phyloP scores from a whole-genome alignment of 2,888 invertebrate genomes.

The Euproctis similis region DNA sequence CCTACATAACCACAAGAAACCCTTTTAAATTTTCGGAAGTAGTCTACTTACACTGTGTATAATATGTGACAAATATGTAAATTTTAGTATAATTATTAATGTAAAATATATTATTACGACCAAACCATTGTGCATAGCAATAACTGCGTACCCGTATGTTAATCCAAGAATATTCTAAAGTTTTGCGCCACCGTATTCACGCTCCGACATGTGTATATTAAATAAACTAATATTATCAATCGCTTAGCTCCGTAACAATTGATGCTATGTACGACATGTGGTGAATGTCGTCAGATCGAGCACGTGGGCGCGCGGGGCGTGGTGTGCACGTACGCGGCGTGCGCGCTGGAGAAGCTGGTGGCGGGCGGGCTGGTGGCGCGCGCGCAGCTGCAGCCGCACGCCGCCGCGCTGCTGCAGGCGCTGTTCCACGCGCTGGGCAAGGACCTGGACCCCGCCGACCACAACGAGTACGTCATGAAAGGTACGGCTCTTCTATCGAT shows the following conservation, averaged over 20 bases:
- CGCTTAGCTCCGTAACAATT: not conserved
- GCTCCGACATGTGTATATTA: no score
- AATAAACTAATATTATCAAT: no score
- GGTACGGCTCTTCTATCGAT: slow-evolving; percentile 74
- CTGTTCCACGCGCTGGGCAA: slow-evolving; percentile 85
- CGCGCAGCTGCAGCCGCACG: slow-evolving; percentile 80
- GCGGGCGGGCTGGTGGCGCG: slow-evolving; percentile 80
- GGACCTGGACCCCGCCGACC: slow-evolving; percentile 80
- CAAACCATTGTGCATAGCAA: no score
- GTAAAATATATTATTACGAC: no score
- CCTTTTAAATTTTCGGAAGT: no score
- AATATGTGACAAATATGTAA: no score
- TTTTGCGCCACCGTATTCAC: no score
- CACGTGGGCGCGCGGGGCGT: slow-evolving; percentile 88
- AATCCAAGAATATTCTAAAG: no score
- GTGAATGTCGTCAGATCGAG: slow-evolving; percentile 78
- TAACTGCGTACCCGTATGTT: no score
- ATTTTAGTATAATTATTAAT: no score
- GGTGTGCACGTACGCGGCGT: slow-evolving; percentile 96
- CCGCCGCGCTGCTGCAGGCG: slow-evolving; percentile 81
- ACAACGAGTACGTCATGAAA: slow-evolving; percentile 99
- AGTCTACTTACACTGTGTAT: no score
- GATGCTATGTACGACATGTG: not conserved
- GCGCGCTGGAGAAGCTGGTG: slow-evolving; percentile 91
- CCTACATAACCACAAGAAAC: no score